These are phyloP conservation scores for Lasiurus borealis DNA, from an alignment of 2,113 vertebrate species.

Conservation along the genomic window DNA sequence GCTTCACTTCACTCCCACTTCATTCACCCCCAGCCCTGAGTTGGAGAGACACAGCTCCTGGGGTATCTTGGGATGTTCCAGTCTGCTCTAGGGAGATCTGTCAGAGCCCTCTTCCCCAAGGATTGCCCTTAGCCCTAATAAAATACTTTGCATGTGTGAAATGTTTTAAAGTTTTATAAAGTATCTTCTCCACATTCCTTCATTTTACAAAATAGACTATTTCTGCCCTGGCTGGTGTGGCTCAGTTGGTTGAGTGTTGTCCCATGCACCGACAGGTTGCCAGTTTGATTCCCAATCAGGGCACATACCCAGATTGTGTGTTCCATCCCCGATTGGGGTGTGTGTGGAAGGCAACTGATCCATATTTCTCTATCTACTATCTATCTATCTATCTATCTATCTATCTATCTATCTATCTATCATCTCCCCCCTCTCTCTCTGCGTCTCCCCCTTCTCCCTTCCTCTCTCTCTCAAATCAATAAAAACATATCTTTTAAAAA, in stretches of 20 bases:
- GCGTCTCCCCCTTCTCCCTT: too few species aligned
- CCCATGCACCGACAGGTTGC: too few species aligned
- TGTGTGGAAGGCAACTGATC: not conserved
- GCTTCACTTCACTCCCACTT: not conserved
- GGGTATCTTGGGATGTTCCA: not conserved
- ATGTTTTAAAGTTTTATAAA: constrained; percentile 44
- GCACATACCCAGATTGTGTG: not conserved
- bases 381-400: too few species aligned
- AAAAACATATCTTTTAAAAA: not conserved
- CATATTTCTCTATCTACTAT: too few species aligned
- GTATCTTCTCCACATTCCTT: not conserved
- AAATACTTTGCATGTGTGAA: constrained; percentile 39
- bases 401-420: too few species aligned
- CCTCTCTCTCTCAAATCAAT: not conserved
- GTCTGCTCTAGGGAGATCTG: not conserved
- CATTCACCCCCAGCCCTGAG: not conserved
- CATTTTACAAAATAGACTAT: not conserved
- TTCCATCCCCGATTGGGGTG: not conserved
- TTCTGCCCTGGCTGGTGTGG: not conserved
- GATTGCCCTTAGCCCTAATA: constrained; percentile 21
- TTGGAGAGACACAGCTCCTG: not conserved
- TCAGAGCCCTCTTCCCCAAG: not conserved
- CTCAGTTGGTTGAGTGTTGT: not conserved
- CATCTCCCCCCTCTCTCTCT: too few species aligned
- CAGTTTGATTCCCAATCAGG: not conserved